Conservation (phyloP, 2,113 vertebrate species). For the Axis porcinus region DNA sequence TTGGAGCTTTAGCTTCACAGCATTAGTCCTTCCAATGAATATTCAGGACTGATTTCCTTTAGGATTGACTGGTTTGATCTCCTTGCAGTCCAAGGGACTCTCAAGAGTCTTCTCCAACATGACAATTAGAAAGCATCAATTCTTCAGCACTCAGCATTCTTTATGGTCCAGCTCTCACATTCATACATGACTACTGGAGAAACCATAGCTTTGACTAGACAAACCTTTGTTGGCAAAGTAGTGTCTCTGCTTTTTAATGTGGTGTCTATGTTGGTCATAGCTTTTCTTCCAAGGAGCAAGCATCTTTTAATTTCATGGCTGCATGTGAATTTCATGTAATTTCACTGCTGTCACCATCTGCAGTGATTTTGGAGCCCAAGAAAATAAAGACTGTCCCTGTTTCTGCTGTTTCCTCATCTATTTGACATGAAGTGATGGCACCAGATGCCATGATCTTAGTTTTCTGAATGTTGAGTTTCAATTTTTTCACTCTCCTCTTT, state of each 20-base stretch:
- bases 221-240: neutral
- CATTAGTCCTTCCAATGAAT: neutral
- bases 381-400: neutral
- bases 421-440: neutral
- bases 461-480: neutral
- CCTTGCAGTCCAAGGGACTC: neutral
- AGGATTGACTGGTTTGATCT: neutral
- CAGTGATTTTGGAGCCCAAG: neutral
- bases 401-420: neutral
- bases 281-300: neutral
- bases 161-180: neutral
- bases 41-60: neutral
- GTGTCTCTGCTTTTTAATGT: neutral
- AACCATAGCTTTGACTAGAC: neutral
- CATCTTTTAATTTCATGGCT: neutral
- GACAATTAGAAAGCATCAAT: rapidly evolving
- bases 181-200: neutral
- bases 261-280: neutral
- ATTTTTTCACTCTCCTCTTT: neutral
- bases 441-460: neutral
- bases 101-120: neutral
- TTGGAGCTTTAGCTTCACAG: neutral
- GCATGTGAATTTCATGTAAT: neutral
- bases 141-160: neutral
- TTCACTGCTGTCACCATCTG: neutral